These are phyloP conservation scores for Machimus rusticus DNA, from an alignment of 2,888 invertebrate species.

Conservation along the genomic window DNA sequence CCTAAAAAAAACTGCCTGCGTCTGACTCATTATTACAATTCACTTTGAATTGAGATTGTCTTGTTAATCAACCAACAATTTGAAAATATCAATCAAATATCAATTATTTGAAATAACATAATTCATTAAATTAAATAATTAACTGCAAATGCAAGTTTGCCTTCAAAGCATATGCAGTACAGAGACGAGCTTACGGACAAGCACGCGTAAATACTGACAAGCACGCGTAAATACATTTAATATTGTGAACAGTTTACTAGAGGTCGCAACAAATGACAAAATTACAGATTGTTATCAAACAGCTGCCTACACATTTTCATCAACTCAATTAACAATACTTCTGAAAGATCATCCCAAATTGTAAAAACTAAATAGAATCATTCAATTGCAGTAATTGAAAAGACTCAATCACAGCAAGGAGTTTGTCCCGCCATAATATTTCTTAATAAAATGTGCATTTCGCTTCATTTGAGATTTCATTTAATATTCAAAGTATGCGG, in stretches of 20 bases:
- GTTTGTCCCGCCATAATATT: neutral
- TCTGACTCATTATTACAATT: no score
- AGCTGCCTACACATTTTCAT: neutral
- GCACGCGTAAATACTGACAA: neutral
- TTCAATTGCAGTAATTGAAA: neutral
- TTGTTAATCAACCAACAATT: no score
- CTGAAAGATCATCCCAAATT: neutral
- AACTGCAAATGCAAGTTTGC: no score
- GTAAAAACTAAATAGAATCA: neutral
- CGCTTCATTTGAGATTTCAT: neutral
- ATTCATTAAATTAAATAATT: no score
- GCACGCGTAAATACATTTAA: neutral
- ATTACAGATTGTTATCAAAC: neutral
- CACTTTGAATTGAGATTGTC: no score
- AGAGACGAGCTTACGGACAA: neutral
- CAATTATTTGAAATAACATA: no score
- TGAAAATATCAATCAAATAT: no score
- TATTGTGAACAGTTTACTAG: neutral
- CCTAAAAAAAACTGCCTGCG: no score
- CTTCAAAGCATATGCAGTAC: neutral
- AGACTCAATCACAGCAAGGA: neutral
- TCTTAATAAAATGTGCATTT: neutral
- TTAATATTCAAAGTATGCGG: neutral
- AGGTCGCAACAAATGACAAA: neutral
- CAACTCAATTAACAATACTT: neutral